Percentiles rank a stretch among this genome's conserved stretches.
These are phyloP conservation scores for Apodemia mormo DNA, from an alignment of 2,888 invertebrate species.

Conservation along the genomic window DNA sequence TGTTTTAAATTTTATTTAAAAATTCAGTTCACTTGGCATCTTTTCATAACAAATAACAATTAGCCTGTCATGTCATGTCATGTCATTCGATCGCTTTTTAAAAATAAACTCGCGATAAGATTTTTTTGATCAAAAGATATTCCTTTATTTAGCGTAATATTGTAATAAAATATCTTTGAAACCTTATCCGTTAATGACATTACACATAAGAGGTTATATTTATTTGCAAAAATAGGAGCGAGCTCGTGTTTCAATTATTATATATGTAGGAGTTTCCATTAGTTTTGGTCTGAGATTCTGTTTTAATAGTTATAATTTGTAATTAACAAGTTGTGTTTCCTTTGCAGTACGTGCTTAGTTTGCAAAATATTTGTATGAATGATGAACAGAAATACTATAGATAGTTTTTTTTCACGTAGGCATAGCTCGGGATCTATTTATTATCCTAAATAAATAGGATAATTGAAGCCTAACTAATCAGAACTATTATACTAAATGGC, in stretches of 20 bases:
- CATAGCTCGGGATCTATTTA: too few relatives aligned
- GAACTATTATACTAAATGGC: too few relatives aligned
- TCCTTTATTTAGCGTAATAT: background rate
- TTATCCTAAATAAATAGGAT: too few relatives aligned
- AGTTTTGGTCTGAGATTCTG: background rate
- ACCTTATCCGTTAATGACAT: background rate
- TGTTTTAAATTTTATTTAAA: constrained; percentile 1
- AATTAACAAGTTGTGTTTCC: background rate
- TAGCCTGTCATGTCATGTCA: background rate
- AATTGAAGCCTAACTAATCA: too few relatives aligned
- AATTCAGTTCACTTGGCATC: background rate
- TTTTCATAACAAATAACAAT: constrained; percentile 15
- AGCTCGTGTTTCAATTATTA: background rate
- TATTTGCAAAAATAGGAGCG: background rate
- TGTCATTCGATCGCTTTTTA: background rate
- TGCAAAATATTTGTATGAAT: too few relatives aligned
- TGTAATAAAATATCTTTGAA: background rate
- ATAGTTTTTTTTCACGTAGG: too few relatives aligned
- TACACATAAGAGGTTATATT: background rate
- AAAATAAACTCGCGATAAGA: background rate
- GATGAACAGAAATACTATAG: too few relatives aligned
- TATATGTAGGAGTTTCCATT: background rate
- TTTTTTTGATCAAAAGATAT: background rate
- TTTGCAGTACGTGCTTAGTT: too few relatives aligned
- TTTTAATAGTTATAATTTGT: background rate